phyloP scores from a whole-genome alignment of 1,140 invertebrate species.

The Caenorhabditis brenneri region DNA sequence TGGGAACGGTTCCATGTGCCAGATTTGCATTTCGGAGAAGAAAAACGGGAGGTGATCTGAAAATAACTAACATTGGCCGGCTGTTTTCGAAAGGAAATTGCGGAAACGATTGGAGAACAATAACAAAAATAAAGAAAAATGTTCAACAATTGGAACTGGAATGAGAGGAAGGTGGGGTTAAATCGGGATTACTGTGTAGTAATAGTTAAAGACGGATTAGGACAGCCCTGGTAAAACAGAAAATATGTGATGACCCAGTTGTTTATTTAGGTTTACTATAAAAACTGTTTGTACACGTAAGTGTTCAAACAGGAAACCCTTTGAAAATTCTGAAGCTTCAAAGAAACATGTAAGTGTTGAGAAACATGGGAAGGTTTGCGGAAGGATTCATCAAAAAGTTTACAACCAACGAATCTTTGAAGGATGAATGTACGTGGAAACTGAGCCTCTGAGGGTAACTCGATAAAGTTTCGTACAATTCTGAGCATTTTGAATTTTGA shows the following conservation, averaged over 20 bases:
- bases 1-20: conserved; percentile 57
- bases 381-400: no score
- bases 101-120: not conserved
- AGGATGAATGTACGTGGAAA: no score
- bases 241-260: not conserved
- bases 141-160: not conserved
- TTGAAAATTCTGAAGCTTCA: not conserved
- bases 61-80: not conserved
- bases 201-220: conserved; percentile 28
- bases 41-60: not conserved
- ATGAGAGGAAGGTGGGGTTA: not conserved
- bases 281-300: not conserved
- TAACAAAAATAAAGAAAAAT: not conserved
- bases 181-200: not conserved
- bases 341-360: not conserved
- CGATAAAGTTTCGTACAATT: no score
- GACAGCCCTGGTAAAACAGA: not conserved
- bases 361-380: not conserved
- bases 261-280: not conserved
- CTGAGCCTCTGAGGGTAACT: no score
- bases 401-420: no score
- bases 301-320: not conserved
- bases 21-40: conserved; percentile 50
- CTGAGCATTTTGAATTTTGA: no score
- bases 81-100: not conserved